phyloP scores from a whole-genome alignment of 2,113 vertebrate species.

The Paratilapia polleni region DNA sequence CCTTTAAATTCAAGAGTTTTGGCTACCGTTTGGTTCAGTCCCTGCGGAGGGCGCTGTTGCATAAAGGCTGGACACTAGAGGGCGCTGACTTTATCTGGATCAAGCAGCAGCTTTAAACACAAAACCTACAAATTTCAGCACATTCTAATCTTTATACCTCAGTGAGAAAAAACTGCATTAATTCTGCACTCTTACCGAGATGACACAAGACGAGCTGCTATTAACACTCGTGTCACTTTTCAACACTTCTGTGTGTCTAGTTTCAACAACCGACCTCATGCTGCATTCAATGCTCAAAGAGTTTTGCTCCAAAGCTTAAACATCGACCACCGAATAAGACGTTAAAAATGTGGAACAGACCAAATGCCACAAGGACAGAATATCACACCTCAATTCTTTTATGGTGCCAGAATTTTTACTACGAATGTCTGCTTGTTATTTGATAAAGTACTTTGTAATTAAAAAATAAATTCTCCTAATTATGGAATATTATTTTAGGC shows the following conservation, averaged over 20 bases:
- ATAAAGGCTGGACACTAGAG: constrained; percentile 65
- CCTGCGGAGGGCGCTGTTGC: constrained; percentile 74
- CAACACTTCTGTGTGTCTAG: constrained; percentile 69
- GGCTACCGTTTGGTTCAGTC: constrained; percentile 34
- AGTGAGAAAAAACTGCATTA: neutral
- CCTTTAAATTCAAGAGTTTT: constrained; percentile 10
- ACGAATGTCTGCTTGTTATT: no score
- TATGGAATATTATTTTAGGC: neutral
- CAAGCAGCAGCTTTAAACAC: neutral
- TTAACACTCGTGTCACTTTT: constrained; percentile 77
- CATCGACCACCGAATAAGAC: no score
- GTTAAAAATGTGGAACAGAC: no score
- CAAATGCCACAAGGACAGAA: no score
- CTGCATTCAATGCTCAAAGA: constrained; percentile 27
- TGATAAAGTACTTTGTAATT: no score
- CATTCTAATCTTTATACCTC: neutral
- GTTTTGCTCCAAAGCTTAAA: constrained; percentile 16
- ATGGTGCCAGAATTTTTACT: no score
- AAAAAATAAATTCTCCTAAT: neutral
- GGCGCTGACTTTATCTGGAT: constrained; percentile 1
- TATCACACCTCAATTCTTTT: no score
- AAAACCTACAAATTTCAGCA: neutral
- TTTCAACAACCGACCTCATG: constrained; percentile 39
- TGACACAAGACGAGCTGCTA: constrained; percentile 19
- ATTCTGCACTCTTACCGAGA: constrained; percentile 9